A percentile compares a stretch with the other conserved stretches of the same genome.
Conservation (phyloP, 1,140 invertebrate genomes). For the Brachionus sp. region DNA sequence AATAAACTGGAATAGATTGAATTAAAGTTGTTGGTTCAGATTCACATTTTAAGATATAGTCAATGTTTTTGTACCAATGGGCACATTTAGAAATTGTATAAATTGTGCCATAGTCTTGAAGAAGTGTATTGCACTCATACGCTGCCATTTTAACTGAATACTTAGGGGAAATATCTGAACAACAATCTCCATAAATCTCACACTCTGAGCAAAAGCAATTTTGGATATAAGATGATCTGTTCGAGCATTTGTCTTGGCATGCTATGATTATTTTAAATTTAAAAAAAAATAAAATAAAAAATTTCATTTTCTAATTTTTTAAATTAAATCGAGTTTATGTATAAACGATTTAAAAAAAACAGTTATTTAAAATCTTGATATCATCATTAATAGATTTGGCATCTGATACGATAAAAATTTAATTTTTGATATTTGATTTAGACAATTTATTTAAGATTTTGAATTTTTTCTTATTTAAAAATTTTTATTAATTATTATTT, state of each 20-base stretch:
- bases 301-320: background rate
- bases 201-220: background rate
- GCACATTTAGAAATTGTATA: background rate
- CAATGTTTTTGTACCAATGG: background rate
- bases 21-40: background rate
- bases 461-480: too few relatives aligned
- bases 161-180: background rate
- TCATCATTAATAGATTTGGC: too few relatives aligned
- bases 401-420: too few relatives aligned
- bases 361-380: too few relatives aligned
- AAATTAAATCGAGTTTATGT: too few relatives aligned
- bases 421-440: too few relatives aligned
- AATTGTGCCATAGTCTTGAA: background rate
- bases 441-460: too few relatives aligned
- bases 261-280: background rate
- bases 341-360: too few relatives aligned
- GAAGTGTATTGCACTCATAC: background rate
- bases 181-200: background rate
- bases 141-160: background rate
- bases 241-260: background rate
- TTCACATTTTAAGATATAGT: background rate
- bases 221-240: background rate
- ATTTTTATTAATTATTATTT: too few relatives aligned
- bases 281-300: background rate
- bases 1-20: background rate